Evolutionary conservation across 2,113 vertebrate species (phyloP), one percentile per base, ranked within the genome.

Genomic region (Corythoichthys intestinalis): DNA sequence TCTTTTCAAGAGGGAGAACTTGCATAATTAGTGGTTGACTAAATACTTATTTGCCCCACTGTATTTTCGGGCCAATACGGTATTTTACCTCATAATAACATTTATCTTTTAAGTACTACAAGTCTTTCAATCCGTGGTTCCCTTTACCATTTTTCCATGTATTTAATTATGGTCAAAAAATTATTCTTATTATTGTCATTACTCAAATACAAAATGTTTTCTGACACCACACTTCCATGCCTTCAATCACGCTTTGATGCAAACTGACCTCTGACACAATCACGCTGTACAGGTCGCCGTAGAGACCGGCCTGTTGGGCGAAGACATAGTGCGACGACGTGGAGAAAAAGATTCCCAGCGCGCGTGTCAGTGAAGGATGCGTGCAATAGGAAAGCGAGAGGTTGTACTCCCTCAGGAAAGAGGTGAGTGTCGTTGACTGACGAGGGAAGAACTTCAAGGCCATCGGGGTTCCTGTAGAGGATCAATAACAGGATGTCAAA

Each of bases 361-460:
- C 94, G 0, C 87, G 85, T 1, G 95, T 93, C 74, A 96, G 91
- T 46, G 93, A 92, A 0, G 93, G 92, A 1, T 96, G 95, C 0
- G 93, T 90, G 41, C 94, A 95, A 70, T 94, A 94, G 0, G 92
- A 94, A 34, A 94, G 91, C 1, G 95, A 94, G 35, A 97, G 91
- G 11, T 94, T 95, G 77, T 96, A 96, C 84, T 97, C 96, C 13
- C 94, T 86, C 75, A 97, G 89, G 82, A 97, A 97, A 0, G 93
- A 92, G 57, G 82, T 72, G 10, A 91, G 90, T 0, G 88, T 85
- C 0, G 94, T 95, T 0, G 84, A 88, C 71, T 86, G 70, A 12
- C 93, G 93, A 0, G 91, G 90, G 73, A 96, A 93, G 69, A 96
- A 91, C 89, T 97, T 97, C 80, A 97, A 90, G 2, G 94, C 96